Conservation (phyloP, 2,113 vertebrate species). For the Erythrolamprus reginae region DNA sequence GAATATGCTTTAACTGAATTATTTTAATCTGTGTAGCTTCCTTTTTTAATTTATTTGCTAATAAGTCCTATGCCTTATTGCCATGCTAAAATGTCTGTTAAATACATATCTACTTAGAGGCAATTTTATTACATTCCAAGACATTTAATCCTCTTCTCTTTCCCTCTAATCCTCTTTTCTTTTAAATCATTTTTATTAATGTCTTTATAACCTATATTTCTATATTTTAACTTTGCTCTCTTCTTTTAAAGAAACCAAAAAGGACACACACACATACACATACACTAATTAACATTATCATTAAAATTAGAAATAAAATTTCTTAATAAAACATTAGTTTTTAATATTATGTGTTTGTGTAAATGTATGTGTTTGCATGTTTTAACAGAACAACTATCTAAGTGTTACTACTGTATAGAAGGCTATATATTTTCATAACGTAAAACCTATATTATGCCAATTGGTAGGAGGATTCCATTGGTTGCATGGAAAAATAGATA, state of each 20-base stretch:
- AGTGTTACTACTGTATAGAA: background rate
- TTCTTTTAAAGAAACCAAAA: background rate
- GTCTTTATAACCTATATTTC: background rate
- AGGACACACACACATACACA: background rate
- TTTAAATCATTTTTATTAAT: background rate
- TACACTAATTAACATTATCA: background rate
- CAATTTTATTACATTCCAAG: background rate
- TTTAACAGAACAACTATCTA: background rate
- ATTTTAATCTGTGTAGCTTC: background rate
- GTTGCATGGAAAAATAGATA: background rate
- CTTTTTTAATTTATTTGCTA: background rate
- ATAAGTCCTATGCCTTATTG: background rate
- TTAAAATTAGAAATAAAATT: background rate
- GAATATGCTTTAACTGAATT: background rate
- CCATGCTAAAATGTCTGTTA: background rate
- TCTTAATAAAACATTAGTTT: background rate
- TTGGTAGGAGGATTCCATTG: background rate
- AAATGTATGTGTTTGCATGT: background rate
- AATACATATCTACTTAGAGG: background rate
- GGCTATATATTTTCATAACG: background rate
- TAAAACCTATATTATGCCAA: background rate
- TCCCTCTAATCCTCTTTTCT: background rate
- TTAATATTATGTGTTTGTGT: background rate
- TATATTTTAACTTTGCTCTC: background rate
- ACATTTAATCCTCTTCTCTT: background rate